A percentile compares a stretch with the other conserved stretches of the same genome.
Conservation (phyloP, 1,140 invertebrate species). For the Drosophila ficusphila region DNA sequence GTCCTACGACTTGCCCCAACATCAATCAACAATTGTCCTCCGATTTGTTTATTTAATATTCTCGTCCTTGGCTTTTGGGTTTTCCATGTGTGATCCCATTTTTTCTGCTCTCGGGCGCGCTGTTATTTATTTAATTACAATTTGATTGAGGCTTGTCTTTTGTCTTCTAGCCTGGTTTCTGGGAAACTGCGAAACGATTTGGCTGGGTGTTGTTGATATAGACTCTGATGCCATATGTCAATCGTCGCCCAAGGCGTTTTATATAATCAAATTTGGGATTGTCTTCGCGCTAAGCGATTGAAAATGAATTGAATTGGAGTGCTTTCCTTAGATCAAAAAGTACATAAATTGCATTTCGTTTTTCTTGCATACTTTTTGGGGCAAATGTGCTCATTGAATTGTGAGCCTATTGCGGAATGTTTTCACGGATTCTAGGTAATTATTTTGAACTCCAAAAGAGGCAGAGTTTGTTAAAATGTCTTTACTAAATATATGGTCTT, state of each 20-base stretch:
- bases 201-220: constrained; percentile 3
- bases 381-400: not conserved
- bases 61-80: constrained; percentile 34
- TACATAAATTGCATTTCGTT: constrained; percentile 19
- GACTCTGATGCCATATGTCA: constrained; percentile 31
- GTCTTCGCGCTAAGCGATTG: constrained; percentile 24
- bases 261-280: constrained; percentile 65
- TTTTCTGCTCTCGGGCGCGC: constrained; percentile 2
- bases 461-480: too few relatives aligned
- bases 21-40: constrained; percentile 56
- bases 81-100: constrained; percentile 9
- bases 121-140: constrained; percentile 74
- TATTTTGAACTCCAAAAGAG: too few relatives aligned
- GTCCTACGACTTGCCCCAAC: constrained; percentile 11
- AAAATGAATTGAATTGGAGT: constrained; percentile 53
- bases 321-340: constrained; percentile 45
- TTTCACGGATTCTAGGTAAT: too few relatives aligned
- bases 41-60: constrained; percentile 75
- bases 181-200: constrained; percentile 31
- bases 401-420: not conserved
- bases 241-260: constrained; percentile 45
- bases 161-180: constrained; percentile 20
- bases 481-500: too few relatives aligned
- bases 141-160: constrained; percentile 68
- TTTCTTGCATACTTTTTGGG: constrained; percentile 51